Evolutionary conservation across 2,888 invertebrate species (phyloP).

Genomic region (Meiosimyza platycephala): DNA sequence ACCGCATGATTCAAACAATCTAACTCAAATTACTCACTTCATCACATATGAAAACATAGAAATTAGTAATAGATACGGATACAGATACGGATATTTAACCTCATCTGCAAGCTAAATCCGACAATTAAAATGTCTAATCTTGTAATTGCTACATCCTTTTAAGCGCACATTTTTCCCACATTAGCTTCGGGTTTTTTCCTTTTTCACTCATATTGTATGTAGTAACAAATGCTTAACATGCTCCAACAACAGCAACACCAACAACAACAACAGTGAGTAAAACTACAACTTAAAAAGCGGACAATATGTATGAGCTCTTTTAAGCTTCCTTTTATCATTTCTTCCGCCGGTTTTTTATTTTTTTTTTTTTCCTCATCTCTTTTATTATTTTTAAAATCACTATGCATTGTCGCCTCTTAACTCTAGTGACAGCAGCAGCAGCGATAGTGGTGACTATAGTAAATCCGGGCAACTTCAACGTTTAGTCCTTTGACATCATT

Average conservation of each 20-base stretch:
- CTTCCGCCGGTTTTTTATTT: constrained; percentile 4
- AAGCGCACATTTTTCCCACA: constrained; percentile 24
- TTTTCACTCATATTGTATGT: background rate
- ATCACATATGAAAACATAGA: constrained; percentile 25
- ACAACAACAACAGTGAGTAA: too few species aligned
- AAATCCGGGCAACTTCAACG: constrained; percentile 7
- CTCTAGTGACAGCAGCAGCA: background rate
- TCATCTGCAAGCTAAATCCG: constrained; percentile 37
- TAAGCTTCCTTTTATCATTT: constrained; percentile 7
- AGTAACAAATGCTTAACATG: too few species aligned
- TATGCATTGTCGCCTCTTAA: constrained; percentile 15
- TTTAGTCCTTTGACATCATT: constrained; percentile 25
- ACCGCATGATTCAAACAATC: background rate
- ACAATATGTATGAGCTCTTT: background rate
- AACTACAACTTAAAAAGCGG: too few species aligned
- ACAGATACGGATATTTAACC: constrained; percentile 20
- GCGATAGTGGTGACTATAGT: background rate
- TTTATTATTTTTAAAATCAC: constrained; percentile 31
- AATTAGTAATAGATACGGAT: constrained; percentile 30
- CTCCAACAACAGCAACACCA: too few species aligned
- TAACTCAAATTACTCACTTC: constrained; percentile 18
- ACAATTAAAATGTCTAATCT: constrained; percentile 45
- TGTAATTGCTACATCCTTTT: constrained; percentile 44
- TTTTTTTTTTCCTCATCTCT: background rate
- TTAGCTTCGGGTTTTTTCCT: background rate